These are phyloP conservation scores for Thereva nobilitata DNA, from an alignment of 2,888 invertebrate genomes.

Conservation along the genomic window DNA sequence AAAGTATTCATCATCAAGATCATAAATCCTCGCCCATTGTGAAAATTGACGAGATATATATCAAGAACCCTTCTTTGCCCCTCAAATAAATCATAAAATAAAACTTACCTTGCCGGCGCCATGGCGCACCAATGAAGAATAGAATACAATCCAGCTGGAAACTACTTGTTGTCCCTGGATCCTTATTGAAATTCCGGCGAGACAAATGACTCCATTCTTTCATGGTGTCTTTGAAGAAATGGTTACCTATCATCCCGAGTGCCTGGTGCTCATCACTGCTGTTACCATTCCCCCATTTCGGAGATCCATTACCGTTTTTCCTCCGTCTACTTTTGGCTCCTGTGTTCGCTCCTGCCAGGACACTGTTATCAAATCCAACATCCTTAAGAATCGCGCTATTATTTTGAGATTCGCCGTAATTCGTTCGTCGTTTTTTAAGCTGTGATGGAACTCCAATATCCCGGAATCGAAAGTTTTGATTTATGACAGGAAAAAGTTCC, in stretches of 20 bases:
- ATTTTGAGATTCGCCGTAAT: constrained; percentile 30
- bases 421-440: constrained; percentile 6
- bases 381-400: constrained; percentile 13
- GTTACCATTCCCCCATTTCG: background rate
- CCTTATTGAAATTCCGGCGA: constrained; percentile 32
- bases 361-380: background rate
- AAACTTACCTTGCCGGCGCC: constrained; percentile 58
- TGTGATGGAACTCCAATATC: constrained; percentile 33
- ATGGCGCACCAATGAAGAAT: constrained; percentile 57
- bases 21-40: too few species aligned
- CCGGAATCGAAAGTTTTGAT: constrained; percentile 36
- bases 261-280: constrained; percentile 8
- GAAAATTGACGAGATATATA: background rate
- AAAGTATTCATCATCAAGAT: too few species aligned
- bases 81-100: constrained; percentile 19
- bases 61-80: background rate
- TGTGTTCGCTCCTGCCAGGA: background rate
- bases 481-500: constrained; percentile 29
- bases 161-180: constrained; percentile 43
- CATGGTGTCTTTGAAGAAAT: constrained; percentile 8
- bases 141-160: constrained; percentile 53
- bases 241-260: constrained; percentile 7
- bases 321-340: background rate
- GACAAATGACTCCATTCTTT: constrained; percentile 31
- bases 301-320: background rate